Evolutionary conservation across 2,888 invertebrate species (phyloP), one percentile per base, ranked within the genome.

Genomic region (Hipparchia semele): DNA sequence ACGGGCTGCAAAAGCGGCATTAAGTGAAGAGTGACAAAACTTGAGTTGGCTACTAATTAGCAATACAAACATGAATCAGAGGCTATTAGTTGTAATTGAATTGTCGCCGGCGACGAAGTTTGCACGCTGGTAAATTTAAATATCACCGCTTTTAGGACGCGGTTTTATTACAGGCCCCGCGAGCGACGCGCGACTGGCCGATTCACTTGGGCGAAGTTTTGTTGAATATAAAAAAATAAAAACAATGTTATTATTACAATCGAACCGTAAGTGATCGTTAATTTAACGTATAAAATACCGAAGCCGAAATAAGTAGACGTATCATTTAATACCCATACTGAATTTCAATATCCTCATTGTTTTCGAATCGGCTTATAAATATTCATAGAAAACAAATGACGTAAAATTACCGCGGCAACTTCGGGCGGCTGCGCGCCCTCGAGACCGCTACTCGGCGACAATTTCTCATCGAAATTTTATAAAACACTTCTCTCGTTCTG

Each of bases 11-110:
- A 84, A 82, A 82, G 83, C 85, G 86, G 85, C 86, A 84, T 86
- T 87, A 90, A 90, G 88, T 88, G 89, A 88, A 86, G 89, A 92
- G 90, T 91, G 92, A 91, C 92, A 92, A 92, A 93, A 94, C 92
- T 94, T 91, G 90, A 92, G 92, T 87, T 87, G 86, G 84, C 87
- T 87, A 93, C 92, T 92, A 93, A 94, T 94, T 94, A 93, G 90
- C 90, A 91, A 92, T 92, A 93, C 93, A 94, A 94, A 93, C 93
- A 93, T 93, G 93, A 94, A 94, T 94, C 93, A 92, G 91, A 85
- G 91, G 92, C 93, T 92, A 94, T 94, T 93, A 93, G 90, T 91
- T 91, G 90, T 94, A 94, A 93, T 94, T 93, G 92, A 93, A 94
- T 93, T 91, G 89, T 88, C 83, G 90, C 87, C 88, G 88, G 89